Evolutionary conservation across 2,888 invertebrate genomes (phyloP).

Genomic region (Eupithecia subfuscata): DNA sequence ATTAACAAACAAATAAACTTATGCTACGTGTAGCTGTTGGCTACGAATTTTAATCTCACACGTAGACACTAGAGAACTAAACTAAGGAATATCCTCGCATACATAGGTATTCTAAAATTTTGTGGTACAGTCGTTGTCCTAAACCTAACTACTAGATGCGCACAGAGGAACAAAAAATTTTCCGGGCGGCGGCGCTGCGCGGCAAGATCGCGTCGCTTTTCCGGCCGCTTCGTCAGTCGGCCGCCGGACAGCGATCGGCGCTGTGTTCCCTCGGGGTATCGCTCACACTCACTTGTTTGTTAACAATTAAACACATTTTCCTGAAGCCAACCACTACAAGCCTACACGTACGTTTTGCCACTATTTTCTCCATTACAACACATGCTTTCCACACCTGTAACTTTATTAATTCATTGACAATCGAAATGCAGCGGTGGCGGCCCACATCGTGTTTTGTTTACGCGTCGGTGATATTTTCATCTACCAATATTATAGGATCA

Average conservation of each 20-base stretch:
- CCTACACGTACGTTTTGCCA: slow-evolving; percentile 66
- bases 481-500: neutral
- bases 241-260: slow-evolving; percentile 70
- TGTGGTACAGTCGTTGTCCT: too few species aligned
- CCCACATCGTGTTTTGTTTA: slow-evolving; percentile 6
- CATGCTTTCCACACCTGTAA: neutral
- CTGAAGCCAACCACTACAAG: slow-evolving; percentile 65
- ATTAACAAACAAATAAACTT: too few species aligned
- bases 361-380: slow-evolving; percentile 45
- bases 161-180: slow-evolving; percentile 57
- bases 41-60: too few species aligned
- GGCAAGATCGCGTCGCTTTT: slow-evolving; percentile 54
- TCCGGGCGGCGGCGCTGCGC: slow-evolving; percentile 52
- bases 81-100: too few species aligned
- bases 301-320: slow-evolving; percentile 67
- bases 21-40: too few species aligned
- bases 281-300: slow-evolving; percentile 68
- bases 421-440: neutral
- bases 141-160: slow-evolving; percentile 34
- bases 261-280: slow-evolving; percentile 55
- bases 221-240: slow-evolving; percentile 61
- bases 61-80: too few species aligned
- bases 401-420: slow-evolving; percentile 11
- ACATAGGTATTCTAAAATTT: too few species aligned
- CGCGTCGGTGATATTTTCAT: slow-evolving; percentile 1